These are phyloP conservation scores for Phenacoccus solenopsis DNA, from an alignment of 1,140 invertebrate genomes.

Conservation along the genomic window DNA sequence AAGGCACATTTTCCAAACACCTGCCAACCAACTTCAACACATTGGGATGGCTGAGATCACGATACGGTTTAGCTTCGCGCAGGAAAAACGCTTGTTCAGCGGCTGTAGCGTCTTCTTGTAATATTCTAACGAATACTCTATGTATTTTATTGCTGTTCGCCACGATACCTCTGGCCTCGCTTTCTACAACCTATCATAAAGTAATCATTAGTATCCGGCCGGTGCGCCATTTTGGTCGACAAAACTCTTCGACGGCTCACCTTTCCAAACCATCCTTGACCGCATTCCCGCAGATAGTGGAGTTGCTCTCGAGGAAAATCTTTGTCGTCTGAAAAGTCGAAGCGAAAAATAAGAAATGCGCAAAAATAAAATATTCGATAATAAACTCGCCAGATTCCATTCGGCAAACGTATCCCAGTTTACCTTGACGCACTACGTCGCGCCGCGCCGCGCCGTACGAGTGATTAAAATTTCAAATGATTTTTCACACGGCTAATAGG, in stretches of 20 bases:
- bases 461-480: too few relatives aligned
- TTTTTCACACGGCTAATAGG: too few relatives aligned
- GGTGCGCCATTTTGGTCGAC: too few relatives aligned
- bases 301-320: slow-evolving; percentile 64
- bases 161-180: slow-evolving; percentile 43
- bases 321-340: not conserved
- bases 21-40: slow-evolving; percentile 44
- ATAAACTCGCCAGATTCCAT: too few relatives aligned
- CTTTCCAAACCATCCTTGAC: slow-evolving; percentile 77
- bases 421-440: too few relatives aligned
- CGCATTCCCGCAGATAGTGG: slow-evolving; percentile 69
- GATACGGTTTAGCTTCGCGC: slow-evolving; percentile 52
- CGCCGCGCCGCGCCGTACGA: too few relatives aligned
- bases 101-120: slow-evolving; percentile 53
- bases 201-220: too few relatives aligned
- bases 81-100: slow-evolving; percentile 56
- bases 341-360: too few relatives aligned
- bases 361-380: too few relatives aligned
- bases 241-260: too few relatives aligned
- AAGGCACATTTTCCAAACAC: slow-evolving; percentile 50
- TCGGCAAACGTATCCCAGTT: too few relatives aligned
- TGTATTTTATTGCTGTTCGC: slow-evolving; percentile 20
- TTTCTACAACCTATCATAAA: slow-evolving; percentile 51
- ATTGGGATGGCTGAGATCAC: slow-evolving; percentile 46
- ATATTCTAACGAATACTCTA: slow-evolving; percentile 50